These are phyloP conservation scores for Gymnocephalus cernua DNA, from an alignment of 2,113 vertebrate genomes.

Conservation along the genomic window DNA sequence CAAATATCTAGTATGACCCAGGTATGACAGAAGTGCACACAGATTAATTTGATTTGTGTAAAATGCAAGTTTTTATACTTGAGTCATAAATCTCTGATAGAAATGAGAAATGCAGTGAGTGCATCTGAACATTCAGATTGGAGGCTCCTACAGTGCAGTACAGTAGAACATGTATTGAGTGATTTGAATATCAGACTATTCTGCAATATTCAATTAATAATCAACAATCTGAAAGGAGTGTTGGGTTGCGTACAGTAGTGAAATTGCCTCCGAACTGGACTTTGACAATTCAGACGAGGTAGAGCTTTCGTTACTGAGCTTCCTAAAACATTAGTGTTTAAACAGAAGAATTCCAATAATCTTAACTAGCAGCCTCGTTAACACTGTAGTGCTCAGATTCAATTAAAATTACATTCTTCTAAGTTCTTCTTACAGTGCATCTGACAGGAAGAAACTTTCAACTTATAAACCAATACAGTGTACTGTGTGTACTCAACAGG, in stretches of 20 bases:
- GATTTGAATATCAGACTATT: background rate
- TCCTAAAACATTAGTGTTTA: background rate
- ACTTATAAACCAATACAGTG: constrained; percentile 2
- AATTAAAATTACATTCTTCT: constrained; percentile 33
- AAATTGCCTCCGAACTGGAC: constrained; percentile 30
- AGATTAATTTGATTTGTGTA: constrained; percentile 24
- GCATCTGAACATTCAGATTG: constrained; percentile 49
- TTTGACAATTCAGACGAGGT: constrained; percentile 58
- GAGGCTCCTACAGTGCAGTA: constrained; percentile 35
- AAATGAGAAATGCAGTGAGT: constrained; percentile 31
- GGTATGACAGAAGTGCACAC: constrained; percentile 70
- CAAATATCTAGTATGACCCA: constrained; percentile 48
- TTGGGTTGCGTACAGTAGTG: constrained; percentile 33
- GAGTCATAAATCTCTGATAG: constrained; percentile 7
- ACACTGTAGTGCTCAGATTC: constrained; percentile 24
- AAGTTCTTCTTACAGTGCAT: constrained; percentile 38
- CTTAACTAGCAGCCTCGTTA: constrained; percentile 34
- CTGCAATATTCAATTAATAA: constrained; percentile 7
- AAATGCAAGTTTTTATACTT: background rate
- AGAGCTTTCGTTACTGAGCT: constrained; percentile 48
- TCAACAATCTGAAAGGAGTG: constrained; percentile 10
- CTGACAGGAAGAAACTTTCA: constrained; percentile 7
- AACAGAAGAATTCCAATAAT: constrained; percentile 15
- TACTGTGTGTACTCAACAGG: constrained; percentile 15
- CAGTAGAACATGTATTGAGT: constrained; percentile 2